Conservation (phyloP, 2,113 vertebrate genomes). For the Rhipidura dahli region DNA sequence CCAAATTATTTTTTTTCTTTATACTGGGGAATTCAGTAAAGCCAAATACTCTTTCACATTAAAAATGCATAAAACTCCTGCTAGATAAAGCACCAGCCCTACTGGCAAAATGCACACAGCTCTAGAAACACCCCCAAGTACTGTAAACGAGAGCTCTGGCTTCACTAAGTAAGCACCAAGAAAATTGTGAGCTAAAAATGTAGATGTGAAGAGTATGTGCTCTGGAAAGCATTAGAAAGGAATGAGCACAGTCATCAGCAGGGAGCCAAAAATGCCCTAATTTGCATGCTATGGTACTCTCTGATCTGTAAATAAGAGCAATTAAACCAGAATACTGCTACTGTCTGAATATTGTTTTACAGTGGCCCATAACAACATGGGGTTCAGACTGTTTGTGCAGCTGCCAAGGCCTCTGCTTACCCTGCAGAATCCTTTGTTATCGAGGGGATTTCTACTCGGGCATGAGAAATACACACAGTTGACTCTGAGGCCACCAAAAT, state of each 20-base stretch:
- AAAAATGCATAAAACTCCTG: background rate
- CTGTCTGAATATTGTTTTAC: background rate
- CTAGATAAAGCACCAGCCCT: background rate
- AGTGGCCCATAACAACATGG: background rate
- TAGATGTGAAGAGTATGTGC: background rate
- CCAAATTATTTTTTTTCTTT: background rate
- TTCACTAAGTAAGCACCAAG: background rate
- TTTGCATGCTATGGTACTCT: background rate
- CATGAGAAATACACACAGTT: background rate
- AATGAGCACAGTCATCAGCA: background rate
- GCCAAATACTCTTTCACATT: background rate
- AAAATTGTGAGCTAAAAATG: background rate
- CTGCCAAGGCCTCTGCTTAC: background rate
- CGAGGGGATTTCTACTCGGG: background rate
- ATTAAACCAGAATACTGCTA: background rate
- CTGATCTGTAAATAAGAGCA: slow-evolving; percentile 13
- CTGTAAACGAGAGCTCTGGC: background rate
- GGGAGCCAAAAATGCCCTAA: background rate
- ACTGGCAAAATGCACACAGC: background rate
- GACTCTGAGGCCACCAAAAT: background rate
- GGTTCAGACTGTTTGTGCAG: background rate
- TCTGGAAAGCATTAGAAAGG: background rate
- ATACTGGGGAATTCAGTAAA: background rate
- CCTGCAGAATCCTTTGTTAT: background rate
- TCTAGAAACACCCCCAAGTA: background rate